Conservation (phyloP, 2,888 invertebrate species). For the Carterocephalus palaemon region DNA sequence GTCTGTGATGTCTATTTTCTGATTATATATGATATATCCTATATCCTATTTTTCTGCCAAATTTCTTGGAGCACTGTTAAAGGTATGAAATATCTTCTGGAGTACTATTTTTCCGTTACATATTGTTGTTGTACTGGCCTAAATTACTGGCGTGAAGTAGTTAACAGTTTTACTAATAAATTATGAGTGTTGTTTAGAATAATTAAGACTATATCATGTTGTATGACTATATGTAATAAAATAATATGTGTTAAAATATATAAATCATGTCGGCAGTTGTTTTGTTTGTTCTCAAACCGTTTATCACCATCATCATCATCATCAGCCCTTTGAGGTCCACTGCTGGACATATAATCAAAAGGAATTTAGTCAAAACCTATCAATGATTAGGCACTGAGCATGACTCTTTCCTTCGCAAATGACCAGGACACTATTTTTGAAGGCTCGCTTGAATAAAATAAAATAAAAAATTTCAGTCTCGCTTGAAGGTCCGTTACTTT, state of each 20-base stretch:
- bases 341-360: too few species aligned
- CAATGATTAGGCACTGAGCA: too few species aligned
- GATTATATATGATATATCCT: conserved; percentile 45
- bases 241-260: conserved; percentile 69
- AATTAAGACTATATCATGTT: conserved; percentile 30
- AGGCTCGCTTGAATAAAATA: too few species aligned
- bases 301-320: conserved; percentile 16
- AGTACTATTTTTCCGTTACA: conserved; percentile 34
- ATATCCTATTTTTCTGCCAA: conserved; percentile 58
- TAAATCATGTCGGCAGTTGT: conserved; percentile 68
- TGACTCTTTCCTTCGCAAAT: too few species aligned
- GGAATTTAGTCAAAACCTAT: too few species aligned
- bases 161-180: conserved; percentile 33
- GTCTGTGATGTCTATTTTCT: conserved; percentile 60
- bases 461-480: too few species aligned
- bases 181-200: conserved; percentile 42
- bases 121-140: conserved; percentile 50
- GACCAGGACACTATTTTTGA: too few species aligned
- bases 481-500: too few species aligned
- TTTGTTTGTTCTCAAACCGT: conserved; percentile 29
- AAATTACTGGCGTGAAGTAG: conserved; percentile 35
- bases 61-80: conserved; percentile 52
- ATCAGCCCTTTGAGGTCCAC: too few species aligned
- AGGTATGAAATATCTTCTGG: conserved; percentile 66
- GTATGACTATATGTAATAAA: conserved; percentile 55